Evolutionary conservation across 2,113 vertebrate species (phyloP).

Genomic region (Pygoscelis antarcticus): DNA sequence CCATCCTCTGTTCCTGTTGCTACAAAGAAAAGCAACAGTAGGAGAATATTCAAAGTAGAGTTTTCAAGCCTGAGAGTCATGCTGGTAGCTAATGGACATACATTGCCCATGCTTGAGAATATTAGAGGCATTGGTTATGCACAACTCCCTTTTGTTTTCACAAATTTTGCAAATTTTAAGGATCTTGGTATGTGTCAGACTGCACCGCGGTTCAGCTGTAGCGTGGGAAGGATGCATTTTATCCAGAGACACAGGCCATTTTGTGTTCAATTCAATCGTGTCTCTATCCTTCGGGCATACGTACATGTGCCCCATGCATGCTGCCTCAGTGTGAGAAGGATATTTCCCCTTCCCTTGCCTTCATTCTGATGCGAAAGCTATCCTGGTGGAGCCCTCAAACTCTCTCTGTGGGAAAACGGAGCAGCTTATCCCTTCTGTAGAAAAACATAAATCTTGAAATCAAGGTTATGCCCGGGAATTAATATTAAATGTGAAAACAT

Average conservation of each 20-base stretch:
- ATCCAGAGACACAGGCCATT: background rate
- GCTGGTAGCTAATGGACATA: background rate
- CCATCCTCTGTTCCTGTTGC: background rate
- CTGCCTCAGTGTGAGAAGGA: background rate
- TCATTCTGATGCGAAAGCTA: background rate
- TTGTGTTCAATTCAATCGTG: background rate
- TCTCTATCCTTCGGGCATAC: accelerated
- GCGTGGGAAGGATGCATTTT: background rate
- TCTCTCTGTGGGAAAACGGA: background rate
- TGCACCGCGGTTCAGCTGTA: background rate
- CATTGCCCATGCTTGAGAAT: background rate
- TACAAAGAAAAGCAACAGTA: background rate
- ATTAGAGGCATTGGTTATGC: background rate
- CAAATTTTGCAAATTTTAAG: background rate
- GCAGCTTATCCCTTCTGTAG: background rate
- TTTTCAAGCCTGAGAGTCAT: background rate
- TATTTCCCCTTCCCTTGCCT: background rate
- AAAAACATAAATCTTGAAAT: background rate
- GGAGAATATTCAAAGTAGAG: background rate
- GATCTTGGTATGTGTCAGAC: background rate
- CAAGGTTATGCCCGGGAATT: background rate
- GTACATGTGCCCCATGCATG: accelerated
- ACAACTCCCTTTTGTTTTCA: background rate
- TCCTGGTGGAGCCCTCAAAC: background rate
- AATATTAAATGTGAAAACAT: background rate